A percentile compares a stretch with the other conserved stretches of the same genome.
These are phyloP conservation scores for Drosophila elegans DNA, from an alignment of 1,140 invertebrate species.

Conservation along the genomic window DNA sequence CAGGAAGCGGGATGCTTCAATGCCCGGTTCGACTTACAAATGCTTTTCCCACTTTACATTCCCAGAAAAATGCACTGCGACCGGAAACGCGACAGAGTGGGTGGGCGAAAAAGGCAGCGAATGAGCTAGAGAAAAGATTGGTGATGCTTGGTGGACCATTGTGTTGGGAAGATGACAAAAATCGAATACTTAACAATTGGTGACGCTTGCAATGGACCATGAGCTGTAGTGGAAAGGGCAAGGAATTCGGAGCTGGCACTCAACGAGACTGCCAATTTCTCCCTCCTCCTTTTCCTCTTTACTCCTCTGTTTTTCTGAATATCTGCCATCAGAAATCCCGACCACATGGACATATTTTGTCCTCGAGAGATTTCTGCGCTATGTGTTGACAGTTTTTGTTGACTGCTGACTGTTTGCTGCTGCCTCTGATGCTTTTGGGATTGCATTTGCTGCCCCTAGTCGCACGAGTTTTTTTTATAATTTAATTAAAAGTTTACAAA, in stretches of 20 bases:
- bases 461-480: slow-evolving; percentile 54
- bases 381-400: slow-evolving; percentile 68
- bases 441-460: slow-evolving; percentile 13
- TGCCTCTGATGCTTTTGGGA: slow-evolving; percentile 8
- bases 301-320: slow-evolving; percentile 37
- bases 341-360: slow-evolving; percentile 44
- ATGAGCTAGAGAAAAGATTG: not conserved
- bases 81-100: slow-evolving; percentile 17
- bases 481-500: slow-evolving; percentile 74
- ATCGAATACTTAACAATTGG: slow-evolving; percentile 78
- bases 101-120: slow-evolving; percentile 9
- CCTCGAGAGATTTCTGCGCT: slow-evolving; percentile 50
- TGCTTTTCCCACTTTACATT: slow-evolving; percentile 70
- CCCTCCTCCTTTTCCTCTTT: slow-evolving; percentile 27
- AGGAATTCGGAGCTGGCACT: slow-evolving; percentile 12
- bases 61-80: slow-evolving; percentile 48
- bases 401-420: slow-evolving; percentile 22
- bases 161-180: slow-evolving; percentile 53
- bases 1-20: slow-evolving; percentile 50
- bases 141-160: slow-evolving; percentile 41
- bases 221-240: slow-evolving; percentile 22
- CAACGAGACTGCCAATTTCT: slow-evolving; percentile 57
- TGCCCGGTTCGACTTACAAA: slow-evolving; percentile 59
- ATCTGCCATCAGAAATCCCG: slow-evolving; percentile 23
- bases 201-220: slow-evolving; percentile 64